phyloP scores from a whole-genome alignment of 1,140 invertebrate genomes.

The Eufriesea mexicana region DNA sequence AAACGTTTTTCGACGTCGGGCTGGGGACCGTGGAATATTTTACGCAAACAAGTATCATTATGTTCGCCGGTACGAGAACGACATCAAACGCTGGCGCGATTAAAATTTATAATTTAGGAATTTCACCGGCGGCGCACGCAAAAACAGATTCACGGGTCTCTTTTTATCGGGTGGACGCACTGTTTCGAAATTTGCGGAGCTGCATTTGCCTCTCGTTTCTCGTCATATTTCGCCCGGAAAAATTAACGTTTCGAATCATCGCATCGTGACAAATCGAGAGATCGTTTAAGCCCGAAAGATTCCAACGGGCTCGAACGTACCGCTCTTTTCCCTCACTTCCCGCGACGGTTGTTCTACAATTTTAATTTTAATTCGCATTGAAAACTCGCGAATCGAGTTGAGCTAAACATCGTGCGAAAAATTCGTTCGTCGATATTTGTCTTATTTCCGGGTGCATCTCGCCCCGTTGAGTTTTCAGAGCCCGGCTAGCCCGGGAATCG shows the following conservation, averaged over 20 bases:
- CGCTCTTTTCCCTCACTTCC: background rate
- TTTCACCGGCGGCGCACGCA: background rate
- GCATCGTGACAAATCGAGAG: background rate
- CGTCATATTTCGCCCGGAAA: background rate
- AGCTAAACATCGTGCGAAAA: background rate
- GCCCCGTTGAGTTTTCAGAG: background rate
- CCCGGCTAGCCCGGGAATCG: background rate
- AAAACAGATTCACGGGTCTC: background rate
- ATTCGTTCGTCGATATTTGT: background rate
- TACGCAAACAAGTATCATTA: slow-evolving; percentile 16
- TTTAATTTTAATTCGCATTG: background rate
- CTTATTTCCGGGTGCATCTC: background rate
- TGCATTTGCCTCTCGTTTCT: background rate
- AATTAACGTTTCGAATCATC: background rate
- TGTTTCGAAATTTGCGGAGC: background rate
- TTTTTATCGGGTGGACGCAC: background rate
- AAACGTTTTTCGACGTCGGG: background rate
- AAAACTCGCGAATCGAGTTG: background rate
- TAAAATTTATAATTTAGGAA: slow-evolving; percentile 9
- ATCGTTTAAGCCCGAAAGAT: background rate
- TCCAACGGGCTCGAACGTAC: background rate
- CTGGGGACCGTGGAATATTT: background rate
- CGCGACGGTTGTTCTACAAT: background rate
- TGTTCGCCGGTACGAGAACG: background rate
- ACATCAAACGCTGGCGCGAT: background rate